Evolutionary conservation across 1,140 invertebrate genomes (phyloP).

Genomic region (Lerema accius): DNA sequence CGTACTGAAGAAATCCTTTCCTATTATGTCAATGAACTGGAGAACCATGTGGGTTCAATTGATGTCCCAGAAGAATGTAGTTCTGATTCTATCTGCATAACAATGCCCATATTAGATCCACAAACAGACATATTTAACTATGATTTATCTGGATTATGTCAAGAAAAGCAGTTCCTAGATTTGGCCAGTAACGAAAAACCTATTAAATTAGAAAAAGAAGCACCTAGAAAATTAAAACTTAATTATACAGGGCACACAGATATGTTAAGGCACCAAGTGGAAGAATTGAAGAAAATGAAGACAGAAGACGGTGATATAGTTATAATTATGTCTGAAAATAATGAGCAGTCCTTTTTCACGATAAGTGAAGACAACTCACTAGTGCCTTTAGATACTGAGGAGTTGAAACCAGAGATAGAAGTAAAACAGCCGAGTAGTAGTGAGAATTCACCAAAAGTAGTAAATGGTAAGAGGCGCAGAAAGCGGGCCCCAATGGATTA

Average conservation of each 20-base stretch:
- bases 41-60: slow-evolving; percentile 46
- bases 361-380: slow-evolving; percentile 42
- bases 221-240: neutral
- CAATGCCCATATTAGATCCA: slow-evolving; percentile 45
- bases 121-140: slow-evolving; percentile 43
- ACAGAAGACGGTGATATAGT: slow-evolving; percentile 48
- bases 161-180: slow-evolving; percentile 28
- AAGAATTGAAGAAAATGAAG: slow-evolving; percentile 27
- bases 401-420: slow-evolving; percentile 22
- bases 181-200: neutral
- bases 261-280: neutral
- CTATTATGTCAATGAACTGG: slow-evolving; percentile 56
- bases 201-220: slow-evolving; percentile 9
- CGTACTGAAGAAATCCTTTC: slow-evolving; percentile 54
- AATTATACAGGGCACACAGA: neutral
- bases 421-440: neutral
- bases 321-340: slow-evolving; percentile 51
- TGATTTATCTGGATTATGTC: slow-evolving; percentile 41
- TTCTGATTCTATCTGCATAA: slow-evolving; percentile 53
- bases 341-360: slow-evolving; percentile 45
- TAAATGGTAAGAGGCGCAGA: slow-evolving; percentile 39
- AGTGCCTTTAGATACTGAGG: slow-evolving; percentile 29
- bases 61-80: slow-evolving; percentile 37
- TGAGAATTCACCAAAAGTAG: neutral
- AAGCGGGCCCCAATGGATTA: slow-evolving; percentile 61